These are phyloP conservation scores for Polymixis lichenea DNA, from an alignment of 2,888 invertebrate species.

Conservation along the genomic window DNA sequence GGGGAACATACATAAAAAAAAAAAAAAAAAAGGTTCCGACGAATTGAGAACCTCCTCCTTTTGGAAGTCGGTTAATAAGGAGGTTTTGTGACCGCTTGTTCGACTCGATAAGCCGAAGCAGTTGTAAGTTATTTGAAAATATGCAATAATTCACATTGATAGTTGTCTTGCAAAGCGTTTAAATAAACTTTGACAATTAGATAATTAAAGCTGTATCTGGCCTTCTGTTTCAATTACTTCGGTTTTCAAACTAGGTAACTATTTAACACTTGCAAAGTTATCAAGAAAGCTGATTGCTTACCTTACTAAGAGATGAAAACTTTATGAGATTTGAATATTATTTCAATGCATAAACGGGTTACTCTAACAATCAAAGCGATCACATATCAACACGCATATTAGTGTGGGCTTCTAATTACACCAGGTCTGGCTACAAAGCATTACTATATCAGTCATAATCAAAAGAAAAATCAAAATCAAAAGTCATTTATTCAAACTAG, in stretches of 20 bases:
- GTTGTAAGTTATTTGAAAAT: neutral
- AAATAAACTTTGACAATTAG: neutral
- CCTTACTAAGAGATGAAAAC: neutral
- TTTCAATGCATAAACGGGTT: neutral
- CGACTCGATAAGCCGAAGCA: neutral
- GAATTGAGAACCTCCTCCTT: too few species aligned
- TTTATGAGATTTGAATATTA: constrained; percentile 1
- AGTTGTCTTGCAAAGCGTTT: too few species aligned
- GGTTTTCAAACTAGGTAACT: neutral
- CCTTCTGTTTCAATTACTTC: neutral
- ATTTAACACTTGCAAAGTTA: constrained; percentile 13
- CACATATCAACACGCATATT: neutral
- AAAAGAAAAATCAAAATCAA: too few species aligned
- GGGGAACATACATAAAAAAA: too few species aligned
- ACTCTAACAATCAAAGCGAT: neutral
- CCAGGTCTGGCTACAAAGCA: neutral
- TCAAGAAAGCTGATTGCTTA: neutral
- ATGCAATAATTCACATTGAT: too few species aligned
- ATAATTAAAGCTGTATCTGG: too few species aligned
- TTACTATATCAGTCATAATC: too few species aligned
- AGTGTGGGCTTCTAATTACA: neutral
- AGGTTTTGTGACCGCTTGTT: neutral
- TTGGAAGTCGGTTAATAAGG: too few species aligned
- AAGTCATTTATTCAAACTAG: too few species aligned
- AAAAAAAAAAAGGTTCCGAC: too few species aligned